A percentile compares a stretch with the other conserved stretches of the same genome.
These are phyloP conservation scores for Xestia c-nigrum DNA, from an alignment of 2,888 invertebrate genomes.

Conservation along the genomic window DNA sequence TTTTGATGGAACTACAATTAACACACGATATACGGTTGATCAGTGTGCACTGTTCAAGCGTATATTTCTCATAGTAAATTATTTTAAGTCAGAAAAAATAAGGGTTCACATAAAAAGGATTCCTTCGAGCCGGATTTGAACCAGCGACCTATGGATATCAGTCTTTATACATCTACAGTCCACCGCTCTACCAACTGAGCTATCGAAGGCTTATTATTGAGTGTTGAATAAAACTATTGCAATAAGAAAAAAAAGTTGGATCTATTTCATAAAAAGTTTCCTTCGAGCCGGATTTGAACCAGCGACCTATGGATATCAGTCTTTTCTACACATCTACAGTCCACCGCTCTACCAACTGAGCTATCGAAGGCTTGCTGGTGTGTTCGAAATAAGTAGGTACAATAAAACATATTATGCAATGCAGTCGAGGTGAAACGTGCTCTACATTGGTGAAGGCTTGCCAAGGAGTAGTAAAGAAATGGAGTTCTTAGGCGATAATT, in stretches of 20 bases:
- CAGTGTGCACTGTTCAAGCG: too few relatives aligned
- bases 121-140: constrained; percentile 92
- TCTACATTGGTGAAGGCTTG: not conserved
- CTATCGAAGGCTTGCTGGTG: constrained; percentile 84
- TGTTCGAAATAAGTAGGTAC: constrained; percentile 18
- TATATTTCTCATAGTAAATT: too few relatives aligned
- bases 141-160: constrained; percentile 91
- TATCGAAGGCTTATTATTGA: constrained; percentile 73
- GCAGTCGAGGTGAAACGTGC: not conserved
- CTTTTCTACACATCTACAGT: constrained; percentile 86
- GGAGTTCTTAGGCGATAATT: constrained; percentile 5
- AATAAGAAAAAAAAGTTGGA: not conserved
- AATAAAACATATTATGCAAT: constrained; percentile 41
- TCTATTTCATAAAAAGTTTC: constrained; percentile 71
- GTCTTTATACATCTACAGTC: constrained; percentile 83
- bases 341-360: constrained; percentile 91
- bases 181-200: constrained; percentile 91
- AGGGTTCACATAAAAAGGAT: not conserved
- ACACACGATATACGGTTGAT: too few relatives aligned
- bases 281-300: constrained; percentile 91
- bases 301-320: constrained; percentile 90
- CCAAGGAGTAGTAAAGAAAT: constrained; percentile 28
- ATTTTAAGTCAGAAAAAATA: too few relatives aligned
- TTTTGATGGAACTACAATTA: too few relatives aligned
- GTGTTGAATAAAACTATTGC: not conserved